Evolutionary conservation across 2,797 vertebrate species (phyloP).

Genomic region (Delichon dasypus): DNA sequence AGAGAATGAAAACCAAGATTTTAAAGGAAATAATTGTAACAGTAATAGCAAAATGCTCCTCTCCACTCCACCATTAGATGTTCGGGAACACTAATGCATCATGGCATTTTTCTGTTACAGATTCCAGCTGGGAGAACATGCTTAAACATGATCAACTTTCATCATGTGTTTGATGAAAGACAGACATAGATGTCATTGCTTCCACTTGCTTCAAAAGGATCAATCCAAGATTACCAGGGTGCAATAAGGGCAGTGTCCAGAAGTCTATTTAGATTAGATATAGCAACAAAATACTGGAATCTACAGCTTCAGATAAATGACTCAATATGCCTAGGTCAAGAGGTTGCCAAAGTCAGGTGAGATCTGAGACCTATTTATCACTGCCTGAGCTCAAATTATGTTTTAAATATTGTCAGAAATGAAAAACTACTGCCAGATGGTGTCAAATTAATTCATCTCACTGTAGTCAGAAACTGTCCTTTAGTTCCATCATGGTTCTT

Average conservation of each 20-base stretch:
- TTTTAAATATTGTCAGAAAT: slow-evolving; percentile 83
- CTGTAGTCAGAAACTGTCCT: slow-evolving; percentile 44
- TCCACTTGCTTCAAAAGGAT: background rate
- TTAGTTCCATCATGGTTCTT: slow-evolving; percentile 16
- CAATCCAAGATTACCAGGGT: slow-evolving; percentile 2
- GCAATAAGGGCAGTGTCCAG: slow-evolving; percentile 6
- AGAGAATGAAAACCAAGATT: slow-evolving; percentile 12
- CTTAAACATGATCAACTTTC: slow-evolving; percentile 30
- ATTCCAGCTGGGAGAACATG: slow-evolving; percentile 43
- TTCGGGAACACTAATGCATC: slow-evolving; percentile 32
- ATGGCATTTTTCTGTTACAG: background rate
- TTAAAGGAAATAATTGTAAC: background rate
- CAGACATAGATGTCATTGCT: background rate
- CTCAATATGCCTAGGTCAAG: slow-evolving; percentile 76
- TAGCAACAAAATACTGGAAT: slow-evolving; percentile 56
- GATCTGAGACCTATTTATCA: slow-evolving; percentile 81
- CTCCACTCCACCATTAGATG: background rate
- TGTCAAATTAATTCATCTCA: slow-evolving; percentile 65
- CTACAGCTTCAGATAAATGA: slow-evolving; percentile 74
- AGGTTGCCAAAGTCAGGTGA: slow-evolving; percentile 78
- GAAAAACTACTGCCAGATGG: slow-evolving; percentile 80
- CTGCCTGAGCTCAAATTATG: slow-evolving; percentile 79
- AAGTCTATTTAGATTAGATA: slow-evolving; percentile 62
- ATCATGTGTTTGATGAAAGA: background rate
- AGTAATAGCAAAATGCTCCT: background rate